Base-by-base conservation (phyloP, 2,797 vertebrate genomes). In the Phrynocephalus forsythii region DNA sequence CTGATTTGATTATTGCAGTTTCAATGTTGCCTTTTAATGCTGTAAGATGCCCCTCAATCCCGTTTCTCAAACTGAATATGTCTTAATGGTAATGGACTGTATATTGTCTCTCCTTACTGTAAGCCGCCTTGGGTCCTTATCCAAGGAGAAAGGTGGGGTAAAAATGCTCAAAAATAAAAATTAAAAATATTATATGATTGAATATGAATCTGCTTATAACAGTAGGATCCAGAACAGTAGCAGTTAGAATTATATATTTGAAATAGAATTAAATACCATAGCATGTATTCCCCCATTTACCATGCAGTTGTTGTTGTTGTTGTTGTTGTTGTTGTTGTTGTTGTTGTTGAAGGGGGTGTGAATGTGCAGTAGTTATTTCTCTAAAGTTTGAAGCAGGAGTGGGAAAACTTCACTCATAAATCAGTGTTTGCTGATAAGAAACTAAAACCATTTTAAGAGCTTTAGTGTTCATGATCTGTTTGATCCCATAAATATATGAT, bases 401-500 rank as follows among this genome's bases (percentile, higher is more conserved):
- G 44, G n/a, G 72, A 82, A 76, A 3, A 13, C n/a, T 3, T 50
- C 2, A 66, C 30, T 48, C 22, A 7, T 24, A 7, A 38, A 18
- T 3, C 1, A 69, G 15, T 52, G 13, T 86, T 86, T 75, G 13
- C 26, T 76, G 52, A 82, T 52, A 75, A 80, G 30, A 72, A 60
- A 80, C 26, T 4, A 7, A n/a, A 22, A 63, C 20, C 81, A 52
- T 48, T 78, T 88, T 52, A 79, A 48, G 2, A 22, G 5, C 5
- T 67, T 78, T 33, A 48, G 50, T 5, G 28, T 91, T 87, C 5
- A 33, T 79, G 6, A 86, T 16, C 52, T n/a, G 79, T 48, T 44
- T 0, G 20, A 0, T 60, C 44, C 2, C 26, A 60, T 1, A 48
- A 30, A 0, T 0, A 0, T 60, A 26, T 48, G 26, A 48, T n/a